Percentiles rank a stretch among this genome's conserved stretches.
Evolutionary conservation across 2,888 invertebrate genomes (phyloP).

Genomic region (Arrhopalites spinosus): DNA sequence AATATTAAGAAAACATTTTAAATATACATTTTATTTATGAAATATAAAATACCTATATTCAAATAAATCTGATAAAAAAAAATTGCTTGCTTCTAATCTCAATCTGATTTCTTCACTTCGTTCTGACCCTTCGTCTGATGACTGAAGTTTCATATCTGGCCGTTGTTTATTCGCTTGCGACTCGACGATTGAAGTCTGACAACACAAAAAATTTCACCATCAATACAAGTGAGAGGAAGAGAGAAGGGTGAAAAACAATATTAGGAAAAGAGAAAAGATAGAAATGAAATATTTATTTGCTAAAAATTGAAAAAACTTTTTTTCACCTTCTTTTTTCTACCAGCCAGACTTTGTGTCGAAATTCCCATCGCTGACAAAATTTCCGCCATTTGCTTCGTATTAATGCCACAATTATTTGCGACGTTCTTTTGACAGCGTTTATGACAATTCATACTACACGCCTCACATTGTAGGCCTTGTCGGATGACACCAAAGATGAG

Average conservation of each 20-base stretch:
- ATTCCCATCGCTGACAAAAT: constrained; percentile 90
- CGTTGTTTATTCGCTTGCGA: constrained; percentile 27
- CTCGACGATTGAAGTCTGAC: constrained; percentile 40
- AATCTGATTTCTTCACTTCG: constrained; percentile 58
- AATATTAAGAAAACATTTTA: too few species aligned
- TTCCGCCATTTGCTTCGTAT: constrained; percentile 94
- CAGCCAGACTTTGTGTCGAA: constrained; percentile 79
- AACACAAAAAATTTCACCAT: neutral
- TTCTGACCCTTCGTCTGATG: constrained; percentile 58
- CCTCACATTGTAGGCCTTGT: constrained; percentile 96
- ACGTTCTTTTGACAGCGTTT: constrained; percentile 99
- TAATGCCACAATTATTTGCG: constrained; percentile 98
- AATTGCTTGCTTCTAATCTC: constrained; percentile 58
- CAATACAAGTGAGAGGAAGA: too few species aligned
- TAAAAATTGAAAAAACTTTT: neutral
- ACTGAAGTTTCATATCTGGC: constrained; percentile 42
- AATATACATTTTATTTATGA: too few species aligned
- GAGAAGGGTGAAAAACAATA: too few species aligned
- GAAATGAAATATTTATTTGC: neutral
- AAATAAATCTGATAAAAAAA: too few species aligned
- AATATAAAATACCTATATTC: too few species aligned
- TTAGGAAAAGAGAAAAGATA: too few species aligned
- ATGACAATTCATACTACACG: constrained; percentile 96
- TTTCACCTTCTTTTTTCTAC: constrained; percentile 58
- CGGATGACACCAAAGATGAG: constrained; percentile 93